A percentile compares a stretch with the other conserved stretches of the same genome.
These are phyloP conservation scores for Mus caroli DNA, from an alignment of 2,797 vertebrate genomes.

Conservation along the genomic window DNA sequence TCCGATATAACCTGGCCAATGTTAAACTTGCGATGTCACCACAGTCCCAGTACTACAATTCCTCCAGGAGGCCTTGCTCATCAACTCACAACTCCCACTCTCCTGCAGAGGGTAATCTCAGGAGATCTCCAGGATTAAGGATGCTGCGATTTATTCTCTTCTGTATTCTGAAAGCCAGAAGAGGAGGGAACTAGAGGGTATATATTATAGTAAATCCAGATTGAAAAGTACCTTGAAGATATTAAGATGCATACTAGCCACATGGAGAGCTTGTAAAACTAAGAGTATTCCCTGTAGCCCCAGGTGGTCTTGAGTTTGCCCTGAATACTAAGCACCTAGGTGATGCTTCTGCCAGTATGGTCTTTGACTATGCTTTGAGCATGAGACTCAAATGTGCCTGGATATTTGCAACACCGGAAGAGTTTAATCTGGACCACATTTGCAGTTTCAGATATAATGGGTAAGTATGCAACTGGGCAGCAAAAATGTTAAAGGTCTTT, in stretches of 20 bases:
- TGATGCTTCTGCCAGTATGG: background rate
- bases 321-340: background rate
- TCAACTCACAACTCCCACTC: too few relatives aligned
- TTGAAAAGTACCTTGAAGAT: background rate
- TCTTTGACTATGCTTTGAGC: background rate
- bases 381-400: background rate
- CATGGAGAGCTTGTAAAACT: background rate
- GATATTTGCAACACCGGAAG: background rate
- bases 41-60: too few relatives aligned
- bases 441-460: background rate
- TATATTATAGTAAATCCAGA: background rate
- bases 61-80: background rate
- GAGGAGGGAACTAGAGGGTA: background rate
- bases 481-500: background rate
- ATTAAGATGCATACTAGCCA: accelerated
- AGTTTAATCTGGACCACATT: background rate
- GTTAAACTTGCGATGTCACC: background rate
- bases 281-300: background rate
- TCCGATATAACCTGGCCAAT: background rate
- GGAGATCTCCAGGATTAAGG: background rate
- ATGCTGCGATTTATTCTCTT: background rate
- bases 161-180: background rate
- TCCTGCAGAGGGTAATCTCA: background rate
- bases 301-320: background rate
- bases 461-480: background rate